phyloP scores from a whole-genome alignment of 1,140 invertebrate genomes.

The Steinernema feltiae region DNA sequence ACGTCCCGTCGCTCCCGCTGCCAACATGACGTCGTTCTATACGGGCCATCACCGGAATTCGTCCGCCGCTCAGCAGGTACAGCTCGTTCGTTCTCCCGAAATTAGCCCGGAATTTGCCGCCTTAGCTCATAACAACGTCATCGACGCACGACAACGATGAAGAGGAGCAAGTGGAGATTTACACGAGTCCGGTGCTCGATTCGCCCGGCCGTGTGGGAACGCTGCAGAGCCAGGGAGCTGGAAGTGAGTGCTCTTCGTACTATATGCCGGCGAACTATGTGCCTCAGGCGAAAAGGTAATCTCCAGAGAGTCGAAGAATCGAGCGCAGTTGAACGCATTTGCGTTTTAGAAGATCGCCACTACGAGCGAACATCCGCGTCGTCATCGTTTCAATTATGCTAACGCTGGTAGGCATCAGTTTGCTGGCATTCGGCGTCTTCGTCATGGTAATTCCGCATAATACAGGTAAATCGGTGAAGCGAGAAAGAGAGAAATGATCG shows the following conservation, averaged over 20 bases:
- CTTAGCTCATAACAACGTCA: background rate
- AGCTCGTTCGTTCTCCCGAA: too few species aligned
- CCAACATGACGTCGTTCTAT: constrained; percentile 8
- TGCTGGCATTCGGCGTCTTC: constrained; percentile 27
- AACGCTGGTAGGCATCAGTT: constrained; percentile 21
- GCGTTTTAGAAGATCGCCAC: background rate
- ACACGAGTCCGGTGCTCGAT: background rate
- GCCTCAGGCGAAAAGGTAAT: background rate
- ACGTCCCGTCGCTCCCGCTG: background rate
- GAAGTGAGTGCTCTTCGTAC: background rate
- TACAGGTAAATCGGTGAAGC: constrained; percentile 8
- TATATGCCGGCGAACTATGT: constrained; percentile 1
- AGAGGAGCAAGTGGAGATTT: constrained; percentile 8
- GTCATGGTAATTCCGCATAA: constrained; percentile 10
- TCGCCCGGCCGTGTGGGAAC: background rate
- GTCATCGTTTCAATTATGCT: constrained; percentile 28
- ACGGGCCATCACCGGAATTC: constrained; percentile 1
- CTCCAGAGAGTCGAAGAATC: background rate
- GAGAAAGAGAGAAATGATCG: constrained; percentile 20
- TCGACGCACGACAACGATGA: background rate
- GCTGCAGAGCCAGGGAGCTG: background rate
- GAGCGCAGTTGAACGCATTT: background rate
- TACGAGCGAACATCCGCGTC: constrained; percentile 29
- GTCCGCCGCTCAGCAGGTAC: background rate
- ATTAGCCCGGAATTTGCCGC: too few species aligned